Conservation (phyloP, 2,113 vertebrate genomes). For the Alces alces region DNA sequence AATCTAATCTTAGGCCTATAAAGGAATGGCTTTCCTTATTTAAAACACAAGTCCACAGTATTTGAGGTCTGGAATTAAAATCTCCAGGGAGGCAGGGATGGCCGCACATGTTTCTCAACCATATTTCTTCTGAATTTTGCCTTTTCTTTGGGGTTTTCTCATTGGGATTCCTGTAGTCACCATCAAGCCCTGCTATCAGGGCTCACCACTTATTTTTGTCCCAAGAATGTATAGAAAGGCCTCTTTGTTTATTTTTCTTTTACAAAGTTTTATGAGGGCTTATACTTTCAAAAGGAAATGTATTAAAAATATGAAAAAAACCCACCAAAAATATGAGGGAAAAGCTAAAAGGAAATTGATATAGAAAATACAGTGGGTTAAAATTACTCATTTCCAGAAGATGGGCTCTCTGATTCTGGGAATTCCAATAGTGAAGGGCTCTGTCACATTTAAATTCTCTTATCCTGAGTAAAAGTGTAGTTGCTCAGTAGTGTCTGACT, state of each 20-base stretch:
- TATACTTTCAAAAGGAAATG: conserved; percentile 24
- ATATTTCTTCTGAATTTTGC: conserved; percentile 7
- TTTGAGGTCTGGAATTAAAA: conserved; percentile 45
- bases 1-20: conserved; percentile 38
- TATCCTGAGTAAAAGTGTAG: background rate
- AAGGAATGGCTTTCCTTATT: conserved; percentile 52
- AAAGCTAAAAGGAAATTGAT: background rate
- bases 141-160: conserved; percentile 38
- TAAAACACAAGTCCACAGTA: conserved; percentile 48
- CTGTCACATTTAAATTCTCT: background rate
- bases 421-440: background rate
- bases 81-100: background rate
- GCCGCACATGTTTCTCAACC: conserved; percentile 21
- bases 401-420: background rate
- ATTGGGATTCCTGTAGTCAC: background rate
- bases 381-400: background rate
- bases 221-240: background rate
- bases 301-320: background rate
- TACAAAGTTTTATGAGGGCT: background rate
- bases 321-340: background rate
- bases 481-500: background rate
- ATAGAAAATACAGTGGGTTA: background rate
- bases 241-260: conserved; percentile 23
- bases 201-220: background rate
- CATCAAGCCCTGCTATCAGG: background rate